A percentile compares a stretch with the other conserved stretches of the same genome.
Evolutionary conservation across 2,113 vertebrate species (phyloP).

Genomic region (Paraplagusia blochii): DNA sequence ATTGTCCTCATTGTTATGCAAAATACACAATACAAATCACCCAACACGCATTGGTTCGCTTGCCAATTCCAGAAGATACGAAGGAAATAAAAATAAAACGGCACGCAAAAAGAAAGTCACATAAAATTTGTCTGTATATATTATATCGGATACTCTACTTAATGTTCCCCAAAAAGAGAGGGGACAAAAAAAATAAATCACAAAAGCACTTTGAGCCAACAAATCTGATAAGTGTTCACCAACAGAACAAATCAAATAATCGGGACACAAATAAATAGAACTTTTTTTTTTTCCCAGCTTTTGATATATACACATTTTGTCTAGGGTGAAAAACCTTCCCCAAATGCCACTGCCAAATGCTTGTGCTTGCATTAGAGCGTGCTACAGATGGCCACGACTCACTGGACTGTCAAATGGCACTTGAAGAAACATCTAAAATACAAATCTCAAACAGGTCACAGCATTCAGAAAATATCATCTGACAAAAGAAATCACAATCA

Average conservation of each 20-base stretch:
- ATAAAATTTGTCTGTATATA: constrained; percentile 71
- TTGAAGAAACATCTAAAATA: constrained; percentile 66
- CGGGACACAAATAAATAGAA: constrained; percentile 79
- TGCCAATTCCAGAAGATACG: constrained; percentile 74
- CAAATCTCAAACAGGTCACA: constrained; percentile 65
- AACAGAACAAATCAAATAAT: constrained; percentile 69
- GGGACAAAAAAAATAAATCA: constrained; percentile 47
- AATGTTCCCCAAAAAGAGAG: constrained; percentile 49
- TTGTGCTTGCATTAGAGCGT: constrained; percentile 80
- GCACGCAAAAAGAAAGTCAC: constrained; percentile 71
- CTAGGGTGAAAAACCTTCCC: constrained; percentile 54
- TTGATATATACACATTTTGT: constrained; percentile 76
- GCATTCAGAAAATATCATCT: constrained; percentile 64
- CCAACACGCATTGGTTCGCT: constrained; percentile 75
- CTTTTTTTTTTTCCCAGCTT: constrained; percentile 62
- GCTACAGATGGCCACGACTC: constrained; percentile 80
- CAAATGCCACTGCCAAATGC: constrained; percentile 72
- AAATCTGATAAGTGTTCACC: constrained; percentile 65
- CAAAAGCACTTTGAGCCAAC: constrained; percentile 74
- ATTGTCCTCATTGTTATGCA: constrained; percentile 75
- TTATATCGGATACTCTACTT: constrained; percentile 79
- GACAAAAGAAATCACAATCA: constrained; percentile 58
- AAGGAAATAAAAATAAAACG: constrained; percentile 67
- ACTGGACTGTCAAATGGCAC: constrained; percentile 80
- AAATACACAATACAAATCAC: constrained; percentile 84